Conservation (phyloP, 1,140 invertebrate species). For the Nasonia vitripennis region DNA sequence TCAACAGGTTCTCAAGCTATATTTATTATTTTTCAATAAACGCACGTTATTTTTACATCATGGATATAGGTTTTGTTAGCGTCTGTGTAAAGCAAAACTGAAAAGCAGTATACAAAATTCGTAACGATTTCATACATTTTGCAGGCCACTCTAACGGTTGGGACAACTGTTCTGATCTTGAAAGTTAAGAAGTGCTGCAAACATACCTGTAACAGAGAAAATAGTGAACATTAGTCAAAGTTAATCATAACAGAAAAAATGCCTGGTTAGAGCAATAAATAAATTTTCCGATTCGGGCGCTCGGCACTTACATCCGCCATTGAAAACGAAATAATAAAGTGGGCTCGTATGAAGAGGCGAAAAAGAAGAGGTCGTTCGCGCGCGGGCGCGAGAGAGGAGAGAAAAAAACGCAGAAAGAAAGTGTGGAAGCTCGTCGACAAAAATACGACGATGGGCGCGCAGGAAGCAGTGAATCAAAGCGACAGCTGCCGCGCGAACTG, state of each 20-base stretch:
- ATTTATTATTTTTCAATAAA: not conserved
- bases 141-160: not conserved
- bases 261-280: not conserved
- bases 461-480: slow-evolving; percentile 71
- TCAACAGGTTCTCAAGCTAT: too few relatives aligned
- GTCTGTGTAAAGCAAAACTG: too few relatives aligned
- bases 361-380: not conserved
- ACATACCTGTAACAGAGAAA: slow-evolving; percentile 38
- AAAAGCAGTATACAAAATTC: not conserved
- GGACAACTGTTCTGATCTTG: not conserved
- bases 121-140: not conserved
- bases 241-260: slow-evolving; percentile 9
- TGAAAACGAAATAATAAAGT: slow-evolving; percentile 36
- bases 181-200: not conserved
- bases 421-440: slow-evolving; percentile 56
- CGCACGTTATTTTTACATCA: not conserved
- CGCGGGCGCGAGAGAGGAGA: slow-evolving; percentile 31
- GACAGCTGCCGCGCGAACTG: slow-evolving; percentile 60
- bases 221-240: slow-evolving; percentile 6
- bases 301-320: not conserved
- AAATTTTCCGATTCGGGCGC: slow-evolving; percentile 38
- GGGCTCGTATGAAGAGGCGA: slow-evolving; percentile 45
- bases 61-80: too few relatives aligned
- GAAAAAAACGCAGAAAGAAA: slow-evolving; percentile 55
- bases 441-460: slow-evolving; percentile 64